phyloP scores from a whole-genome alignment of 2,113 vertebrate species.

The Tapirus terrestris region DNA sequence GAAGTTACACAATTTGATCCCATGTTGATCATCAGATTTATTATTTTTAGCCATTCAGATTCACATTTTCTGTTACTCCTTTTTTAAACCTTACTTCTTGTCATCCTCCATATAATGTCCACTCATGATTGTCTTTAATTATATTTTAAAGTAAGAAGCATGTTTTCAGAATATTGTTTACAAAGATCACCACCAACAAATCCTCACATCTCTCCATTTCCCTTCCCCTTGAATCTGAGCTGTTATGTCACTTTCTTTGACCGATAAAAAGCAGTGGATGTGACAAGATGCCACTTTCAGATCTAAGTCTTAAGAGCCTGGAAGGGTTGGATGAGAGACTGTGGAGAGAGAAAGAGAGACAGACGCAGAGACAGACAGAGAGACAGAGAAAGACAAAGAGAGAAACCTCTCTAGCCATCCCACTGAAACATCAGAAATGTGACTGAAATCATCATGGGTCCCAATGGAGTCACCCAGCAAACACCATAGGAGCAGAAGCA shows the following conservation, averaged over 20 bases:
- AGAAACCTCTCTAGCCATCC: neutral
- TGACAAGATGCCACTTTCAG: neutral
- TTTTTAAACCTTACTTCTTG: neutral
- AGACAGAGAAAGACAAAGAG: neutral
- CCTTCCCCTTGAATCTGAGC: neutral
- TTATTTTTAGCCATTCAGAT: neutral
- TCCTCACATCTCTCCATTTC: neutral
- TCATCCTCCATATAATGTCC: neutral
- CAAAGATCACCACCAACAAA: neutral
- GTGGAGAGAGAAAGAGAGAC: neutral
- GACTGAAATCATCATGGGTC: neutral
- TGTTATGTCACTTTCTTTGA: neutral
- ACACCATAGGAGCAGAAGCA: neutral
- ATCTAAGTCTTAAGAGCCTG: neutral
- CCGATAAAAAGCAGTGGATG: neutral
- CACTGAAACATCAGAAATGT: neutral
- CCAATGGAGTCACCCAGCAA: neutral
- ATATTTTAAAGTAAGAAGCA: neutral
- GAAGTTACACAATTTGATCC: neutral
- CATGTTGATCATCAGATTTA: neutral
- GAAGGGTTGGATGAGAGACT: neutral
- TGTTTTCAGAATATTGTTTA: neutral
- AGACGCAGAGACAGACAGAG: neutral
- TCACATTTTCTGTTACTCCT: neutral
- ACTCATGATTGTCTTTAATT: neutral